These are phyloP conservation scores for Asbolus verrucosus DNA, from an alignment of 1,140 invertebrate genomes.

Conservation along the genomic window DNA sequence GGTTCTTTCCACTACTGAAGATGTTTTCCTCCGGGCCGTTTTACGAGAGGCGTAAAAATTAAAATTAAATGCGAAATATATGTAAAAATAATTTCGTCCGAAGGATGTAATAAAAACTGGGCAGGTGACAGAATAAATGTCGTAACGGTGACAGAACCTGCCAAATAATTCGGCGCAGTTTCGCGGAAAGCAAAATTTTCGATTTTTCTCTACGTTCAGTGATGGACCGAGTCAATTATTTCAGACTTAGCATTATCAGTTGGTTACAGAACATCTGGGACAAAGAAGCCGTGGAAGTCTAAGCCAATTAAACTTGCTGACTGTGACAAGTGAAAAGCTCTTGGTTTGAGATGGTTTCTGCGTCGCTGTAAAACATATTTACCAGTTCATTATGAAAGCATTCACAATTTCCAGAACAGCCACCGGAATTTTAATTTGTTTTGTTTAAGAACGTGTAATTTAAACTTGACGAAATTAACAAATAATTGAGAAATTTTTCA, in stretches of 20 bases:
- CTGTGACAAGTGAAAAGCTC: slow-evolving; percentile 39
- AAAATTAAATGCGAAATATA: too few species aligned
- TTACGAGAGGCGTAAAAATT: too few species aligned
- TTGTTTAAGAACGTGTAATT: slow-evolving; percentile 2
- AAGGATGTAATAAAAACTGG: too few species aligned
- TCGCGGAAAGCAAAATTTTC: too few species aligned
- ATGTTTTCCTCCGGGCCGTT: too few species aligned
- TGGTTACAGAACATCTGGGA: slow-evolving; percentile 36
- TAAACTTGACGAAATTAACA: neutral
- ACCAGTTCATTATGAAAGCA: slow-evolving; percentile 37
- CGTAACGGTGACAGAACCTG: too few species aligned
- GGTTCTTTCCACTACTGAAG: neutral
- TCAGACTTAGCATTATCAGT: slow-evolving; percentile 41
- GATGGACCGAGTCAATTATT: slow-evolving; percentile 39
- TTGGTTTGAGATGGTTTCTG: slow-evolving; percentile 16
- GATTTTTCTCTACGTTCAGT: neutral
- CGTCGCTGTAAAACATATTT: slow-evolving; percentile 5
- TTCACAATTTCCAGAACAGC: slow-evolving; percentile 26
- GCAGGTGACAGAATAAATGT: too few species aligned
- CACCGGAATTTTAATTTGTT: too few species aligned
- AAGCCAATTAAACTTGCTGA: slow-evolving; percentile 42
- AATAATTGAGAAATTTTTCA: too few species aligned
- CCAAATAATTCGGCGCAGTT: too few species aligned
- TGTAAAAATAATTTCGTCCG: too few species aligned
- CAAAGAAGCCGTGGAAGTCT: slow-evolving; percentile 34